Base-by-base conservation (phyloP, 2,797 vertebrate species). In the Bucorvus abyssinicus region DNA sequence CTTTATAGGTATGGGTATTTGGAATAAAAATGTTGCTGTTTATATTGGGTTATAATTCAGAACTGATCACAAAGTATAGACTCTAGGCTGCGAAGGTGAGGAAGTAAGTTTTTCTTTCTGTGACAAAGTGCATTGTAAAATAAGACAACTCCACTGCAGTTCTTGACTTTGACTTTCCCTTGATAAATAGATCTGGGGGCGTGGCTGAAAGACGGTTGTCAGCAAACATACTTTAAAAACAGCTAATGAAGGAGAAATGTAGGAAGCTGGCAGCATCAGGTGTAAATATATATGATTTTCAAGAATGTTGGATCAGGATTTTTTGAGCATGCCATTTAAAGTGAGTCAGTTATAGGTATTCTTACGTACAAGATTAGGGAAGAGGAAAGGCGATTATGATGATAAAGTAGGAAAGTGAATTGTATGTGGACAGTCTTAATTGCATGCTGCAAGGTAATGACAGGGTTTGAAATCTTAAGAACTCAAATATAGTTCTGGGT, bases 361-460 rank as follows among this genome's bases (percentile, higher is more conserved):
- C 44, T 52, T 57, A 22, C 1, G 6, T 36, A 40, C 22, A 3
- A 12, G 6, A 34, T 87, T 60, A 55, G 53, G 87, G 75, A 78
- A 69, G 49, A 60, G 64, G 68, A 85, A 75, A 29, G 60, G 71
- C 83, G 50, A 71, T 87, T 22, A 17, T 55, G 65, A 56, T 64
- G 32, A 75, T 85, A 29, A 85, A 94, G 64, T 74, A 83, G 88
- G 60, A 64, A 92, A 74, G 63, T 82, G 68, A 74, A 61, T 73
- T 68, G 47, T 63, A 7, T 47, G n/a, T 32, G 86, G 75, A 93
- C 91, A 61, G 68, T 75, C 88, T 91, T 95, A 94, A 92, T 91
- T 93, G 71, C 27, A 10, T 55, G n/a, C 86, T 80, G 67, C 40
- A 87, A 82, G 80, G 45, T 95, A 95, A 83, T 92, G 71, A 90